Evolutionary conservation across 2,888 invertebrate species (phyloP).

Genomic region (Acleris cristana): DNA sequence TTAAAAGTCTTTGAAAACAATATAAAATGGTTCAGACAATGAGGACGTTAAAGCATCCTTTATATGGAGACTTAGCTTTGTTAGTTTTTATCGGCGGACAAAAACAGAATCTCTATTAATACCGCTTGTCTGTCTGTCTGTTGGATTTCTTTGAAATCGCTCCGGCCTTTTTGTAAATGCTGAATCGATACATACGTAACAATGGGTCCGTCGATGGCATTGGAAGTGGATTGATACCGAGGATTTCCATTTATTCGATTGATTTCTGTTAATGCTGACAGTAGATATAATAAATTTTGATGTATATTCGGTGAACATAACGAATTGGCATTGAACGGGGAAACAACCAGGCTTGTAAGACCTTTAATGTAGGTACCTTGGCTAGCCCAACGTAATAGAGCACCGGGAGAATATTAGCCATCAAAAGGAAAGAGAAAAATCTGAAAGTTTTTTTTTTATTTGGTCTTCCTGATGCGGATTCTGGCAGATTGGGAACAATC

Average conservation of each 20-base stretch:
- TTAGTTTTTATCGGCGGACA: slow-evolving; percentile 31
- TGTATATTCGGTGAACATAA: too few relatives aligned
- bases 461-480: too few relatives aligned
- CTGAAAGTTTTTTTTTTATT: too few relatives aligned
- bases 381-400: too few relatives aligned
- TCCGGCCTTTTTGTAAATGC: slow-evolving; percentile 25
- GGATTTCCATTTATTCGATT: slow-evolving; percentile 19
- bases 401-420: too few relatives aligned
- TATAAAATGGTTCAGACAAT: slow-evolving; percentile 31
- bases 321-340: too few relatives aligned
- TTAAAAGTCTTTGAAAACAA: slow-evolving; percentile 24
- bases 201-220: slow-evolving; percentile 17
- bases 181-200: slow-evolving; percentile 33
- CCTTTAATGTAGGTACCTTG: too few relatives aligned
- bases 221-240: slow-evolving; percentile 25
- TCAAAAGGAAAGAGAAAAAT: too few relatives aligned
- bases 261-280: slow-evolving; percentile 21
- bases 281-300: too few relatives aligned
- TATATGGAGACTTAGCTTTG: slow-evolving; percentile 25
- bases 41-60: slow-evolving; percentile 26
- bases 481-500: too few relatives aligned
- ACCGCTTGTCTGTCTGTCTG: slow-evolving; percentile 26
- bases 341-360: too few relatives aligned
- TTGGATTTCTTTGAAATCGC: slow-evolving; percentile 15
- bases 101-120: slow-evolving; percentile 33